Evolutionary conservation across 2,113 vertebrate genomes (phyloP).

Genomic region (Sterna hirundo): DNA sequence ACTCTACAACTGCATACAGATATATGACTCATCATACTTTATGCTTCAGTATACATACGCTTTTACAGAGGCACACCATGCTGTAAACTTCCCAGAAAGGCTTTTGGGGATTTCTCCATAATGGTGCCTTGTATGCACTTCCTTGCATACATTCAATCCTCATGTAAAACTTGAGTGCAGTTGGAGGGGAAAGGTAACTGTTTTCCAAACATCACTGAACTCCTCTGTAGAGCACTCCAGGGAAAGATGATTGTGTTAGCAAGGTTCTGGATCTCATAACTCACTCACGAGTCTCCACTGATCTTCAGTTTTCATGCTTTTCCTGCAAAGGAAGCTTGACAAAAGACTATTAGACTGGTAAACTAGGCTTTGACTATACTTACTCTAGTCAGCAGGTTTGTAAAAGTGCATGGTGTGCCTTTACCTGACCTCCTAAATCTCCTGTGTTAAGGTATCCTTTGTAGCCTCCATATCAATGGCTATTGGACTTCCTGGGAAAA

Average conservation of each 20-base stretch:
- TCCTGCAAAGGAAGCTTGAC: background rate
- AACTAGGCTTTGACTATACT: background rate
- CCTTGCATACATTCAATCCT: background rate
- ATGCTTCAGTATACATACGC: too few relatives aligned
- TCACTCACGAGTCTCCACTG: background rate
- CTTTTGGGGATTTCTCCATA: background rate
- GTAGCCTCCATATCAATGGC: background rate
- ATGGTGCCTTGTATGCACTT: fast-evolving
- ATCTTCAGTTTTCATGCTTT: background rate
- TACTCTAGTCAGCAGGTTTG: background rate
- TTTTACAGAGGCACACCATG: background rate
- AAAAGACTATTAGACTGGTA: background rate
- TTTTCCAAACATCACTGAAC: background rate
- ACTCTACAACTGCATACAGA: too few relatives aligned
- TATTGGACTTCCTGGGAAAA: background rate
- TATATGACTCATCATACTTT: too few relatives aligned
- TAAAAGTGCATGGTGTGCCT: background rate
- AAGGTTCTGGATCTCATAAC: background rate
- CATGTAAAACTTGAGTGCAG: background rate
- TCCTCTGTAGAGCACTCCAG: background rate
- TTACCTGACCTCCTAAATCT: background rate
- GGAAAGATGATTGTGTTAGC: background rate
- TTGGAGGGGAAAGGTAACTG: background rate
- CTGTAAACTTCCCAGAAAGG: background rate
- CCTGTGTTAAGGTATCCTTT: background rate